phyloP scores from a whole-genome alignment of 2,888 invertebrate genomes.

The Cerceris rybyensis region DNA sequence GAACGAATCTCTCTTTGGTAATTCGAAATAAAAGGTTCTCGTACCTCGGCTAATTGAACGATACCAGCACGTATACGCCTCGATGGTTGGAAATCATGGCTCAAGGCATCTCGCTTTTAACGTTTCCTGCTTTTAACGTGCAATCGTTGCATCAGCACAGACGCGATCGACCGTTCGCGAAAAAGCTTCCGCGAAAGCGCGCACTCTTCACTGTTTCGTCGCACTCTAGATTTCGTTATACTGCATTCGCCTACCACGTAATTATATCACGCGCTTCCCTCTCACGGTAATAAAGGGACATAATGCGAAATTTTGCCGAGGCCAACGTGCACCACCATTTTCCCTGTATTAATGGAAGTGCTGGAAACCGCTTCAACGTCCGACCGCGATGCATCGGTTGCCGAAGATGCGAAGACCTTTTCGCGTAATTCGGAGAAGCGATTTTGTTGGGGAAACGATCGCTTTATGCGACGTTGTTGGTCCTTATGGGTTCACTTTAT shows the following conservation, averaged over 20 bases:
- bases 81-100: conserved; percentile 28
- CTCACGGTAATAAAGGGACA: conserved; percentile 48
- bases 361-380: no score
- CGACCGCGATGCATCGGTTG: no score
- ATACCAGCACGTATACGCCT: conserved; percentile 11
- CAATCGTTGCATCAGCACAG: not conserved
- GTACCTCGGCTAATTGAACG: conserved; percentile 59
- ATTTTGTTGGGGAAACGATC: no score
- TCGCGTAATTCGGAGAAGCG: no score
- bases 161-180: not conserved
- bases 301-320: conserved; percentile 46
- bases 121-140: conserved; percentile 69
- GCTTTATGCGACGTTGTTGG: no score
- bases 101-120: conserved; percentile 60
- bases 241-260: conserved; percentile 56
- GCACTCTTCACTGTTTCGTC: not conserved
- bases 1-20: conserved; percentile 30
- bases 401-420: no score
- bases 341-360: no score
- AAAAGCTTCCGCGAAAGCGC: not conserved
- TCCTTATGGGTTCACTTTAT: no score
- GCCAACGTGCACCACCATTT: not conserved
- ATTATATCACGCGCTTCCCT: conserved; percentile 65
- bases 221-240: conserved; percentile 63
- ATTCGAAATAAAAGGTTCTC: conserved; percentile 66